Percentiles rank a stretch among this genome's conserved stretches.
phyloP scores from a whole-genome alignment of 2,888 invertebrate species.

The Metopia argyrocephala region DNA sequence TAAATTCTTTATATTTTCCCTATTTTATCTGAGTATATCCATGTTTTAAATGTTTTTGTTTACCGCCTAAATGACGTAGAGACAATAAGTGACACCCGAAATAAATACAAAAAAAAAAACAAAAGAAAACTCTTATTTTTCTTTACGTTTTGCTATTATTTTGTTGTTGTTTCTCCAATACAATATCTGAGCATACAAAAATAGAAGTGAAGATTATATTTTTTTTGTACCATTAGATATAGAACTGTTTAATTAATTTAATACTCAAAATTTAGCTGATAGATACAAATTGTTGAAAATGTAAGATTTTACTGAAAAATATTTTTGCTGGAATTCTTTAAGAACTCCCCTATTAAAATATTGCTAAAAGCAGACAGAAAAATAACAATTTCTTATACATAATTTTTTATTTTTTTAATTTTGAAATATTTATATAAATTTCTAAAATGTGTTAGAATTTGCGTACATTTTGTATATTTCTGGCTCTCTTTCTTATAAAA shows the following conservation, averaged over 20 bases:
- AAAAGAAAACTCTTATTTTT: slow-evolving; percentile 15
- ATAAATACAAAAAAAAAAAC: slow-evolving; percentile 15
- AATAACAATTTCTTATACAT: background rate
- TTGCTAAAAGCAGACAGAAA: background rate
- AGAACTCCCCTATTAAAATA: slow-evolving; percentile 24
- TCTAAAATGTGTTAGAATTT: background rate
- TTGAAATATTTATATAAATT: background rate
- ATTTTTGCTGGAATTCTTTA: slow-evolving; percentile 21
- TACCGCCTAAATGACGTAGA: slow-evolving; percentile 66
- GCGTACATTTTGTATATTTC: background rate
- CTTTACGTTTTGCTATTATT: background rate
- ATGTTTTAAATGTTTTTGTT: slow-evolving; percentile 41
- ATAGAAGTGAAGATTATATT: slow-evolving; percentile 6
- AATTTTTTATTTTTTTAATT: background rate
- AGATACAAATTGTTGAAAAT: background rate
- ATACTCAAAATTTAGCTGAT: background rate
- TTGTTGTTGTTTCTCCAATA: slow-evolving; percentile 35
- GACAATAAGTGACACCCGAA: slow-evolving; percentile 43
- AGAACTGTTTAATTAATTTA: slow-evolving; percentile 16
- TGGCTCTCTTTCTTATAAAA: background rate
- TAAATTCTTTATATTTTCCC: slow-evolving; percentile 48
- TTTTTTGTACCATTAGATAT: slow-evolving; percentile 16
- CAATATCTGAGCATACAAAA: slow-evolving; percentile 40
- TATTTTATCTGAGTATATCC: slow-evolving; percentile 22
- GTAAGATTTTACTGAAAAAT: slow-evolving; percentile 4